These are phyloP conservation scores for Leptopilina boulardi DNA, from an alignment of 1,140 invertebrate species.

Conservation along the genomic window DNA sequence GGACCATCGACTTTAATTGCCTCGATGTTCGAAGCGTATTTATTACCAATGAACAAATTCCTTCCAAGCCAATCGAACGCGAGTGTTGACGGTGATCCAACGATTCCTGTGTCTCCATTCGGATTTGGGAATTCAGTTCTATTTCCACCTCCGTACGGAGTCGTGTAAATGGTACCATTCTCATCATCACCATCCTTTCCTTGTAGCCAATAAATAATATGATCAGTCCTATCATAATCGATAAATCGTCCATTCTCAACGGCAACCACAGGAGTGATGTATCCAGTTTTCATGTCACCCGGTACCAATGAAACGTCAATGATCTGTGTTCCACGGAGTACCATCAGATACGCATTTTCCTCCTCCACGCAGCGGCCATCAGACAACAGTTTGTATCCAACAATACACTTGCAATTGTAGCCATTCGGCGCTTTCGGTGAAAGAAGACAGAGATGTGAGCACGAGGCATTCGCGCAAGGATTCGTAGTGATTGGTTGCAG, in stretches of 20 bases:
- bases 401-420: slow-evolving; percentile 93
- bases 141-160: slow-evolving; percentile 91
- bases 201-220: slow-evolving; percentile 91
- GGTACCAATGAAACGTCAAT: slow-evolving; percentile 88
- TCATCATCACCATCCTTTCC: slow-evolving; percentile 83
- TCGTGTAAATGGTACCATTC: slow-evolving; percentile 90
- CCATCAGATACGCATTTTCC: slow-evolving; percentile 92
- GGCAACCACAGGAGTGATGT: slow-evolving; percentile 92
- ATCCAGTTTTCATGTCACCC: slow-evolving; percentile 84
- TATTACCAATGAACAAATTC: slow-evolving; percentile 96
- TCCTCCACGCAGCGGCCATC: slow-evolving; percentile 89
- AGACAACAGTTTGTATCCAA: slow-evolving; percentile 85
- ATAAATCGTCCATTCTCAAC: slow-evolving; percentile 92
- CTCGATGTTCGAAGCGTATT: slow-evolving; percentile 94
- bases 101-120: slow-evolving; percentile 83
- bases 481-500: slow-evolving; percentile 92
- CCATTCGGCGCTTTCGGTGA: slow-evolving; percentile 82
- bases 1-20: slow-evolving; percentile 92
- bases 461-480: slow-evolving; percentile 88
- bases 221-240: slow-evolving; percentile 92
- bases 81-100: slow-evolving; percentile 93
- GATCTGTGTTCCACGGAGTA: slow-evolving; percentile 92
- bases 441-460: slow-evolving; percentile 94
- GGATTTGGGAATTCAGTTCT: slow-evolving; percentile 88
- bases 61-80: slow-evolving; percentile 97